Percentiles rank a stretch among this genome's conserved stretches.
Conservation (phyloP, 2,797 vertebrate species). For the Squalus acanthias region DNA sequence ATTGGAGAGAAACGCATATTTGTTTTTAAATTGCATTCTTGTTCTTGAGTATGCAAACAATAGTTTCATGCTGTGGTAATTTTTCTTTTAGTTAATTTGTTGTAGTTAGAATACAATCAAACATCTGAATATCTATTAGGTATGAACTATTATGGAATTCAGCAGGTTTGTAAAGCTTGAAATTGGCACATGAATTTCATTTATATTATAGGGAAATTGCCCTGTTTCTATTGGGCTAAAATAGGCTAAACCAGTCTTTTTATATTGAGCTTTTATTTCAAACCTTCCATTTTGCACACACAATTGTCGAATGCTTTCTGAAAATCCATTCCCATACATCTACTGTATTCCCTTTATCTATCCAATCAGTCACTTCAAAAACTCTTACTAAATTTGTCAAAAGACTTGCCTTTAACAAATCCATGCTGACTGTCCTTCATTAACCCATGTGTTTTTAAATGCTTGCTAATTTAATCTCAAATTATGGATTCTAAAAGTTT, state of each 20-base stretch:
- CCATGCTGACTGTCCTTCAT: background rate
- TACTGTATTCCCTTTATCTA: background rate
- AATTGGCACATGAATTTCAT: background rate
- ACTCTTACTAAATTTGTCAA: background rate
- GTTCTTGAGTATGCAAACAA: background rate
- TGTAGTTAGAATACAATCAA: background rate
- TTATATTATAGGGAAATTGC: background rate
- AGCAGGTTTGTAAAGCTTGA: background rate
- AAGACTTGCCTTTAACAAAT: background rate
- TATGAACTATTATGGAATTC: background rate
- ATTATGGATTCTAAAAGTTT: background rate
- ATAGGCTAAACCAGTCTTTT: background rate
- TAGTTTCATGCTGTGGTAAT: background rate
- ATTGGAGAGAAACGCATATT: background rate
- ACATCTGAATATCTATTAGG: background rate
- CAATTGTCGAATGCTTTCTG: background rate
- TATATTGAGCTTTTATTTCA: background rate
- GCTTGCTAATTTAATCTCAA: background rate
- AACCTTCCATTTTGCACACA: background rate
- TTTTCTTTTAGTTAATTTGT: background rate
- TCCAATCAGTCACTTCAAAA: background rate
- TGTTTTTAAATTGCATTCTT: background rate
- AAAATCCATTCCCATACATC: background rate
- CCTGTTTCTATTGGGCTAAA: background rate
- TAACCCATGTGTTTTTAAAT: background rate